These are phyloP conservation scores for Chaetodon trifascialis DNA, from an alignment of 2,113 vertebrate species.

Conservation along the genomic window DNA sequence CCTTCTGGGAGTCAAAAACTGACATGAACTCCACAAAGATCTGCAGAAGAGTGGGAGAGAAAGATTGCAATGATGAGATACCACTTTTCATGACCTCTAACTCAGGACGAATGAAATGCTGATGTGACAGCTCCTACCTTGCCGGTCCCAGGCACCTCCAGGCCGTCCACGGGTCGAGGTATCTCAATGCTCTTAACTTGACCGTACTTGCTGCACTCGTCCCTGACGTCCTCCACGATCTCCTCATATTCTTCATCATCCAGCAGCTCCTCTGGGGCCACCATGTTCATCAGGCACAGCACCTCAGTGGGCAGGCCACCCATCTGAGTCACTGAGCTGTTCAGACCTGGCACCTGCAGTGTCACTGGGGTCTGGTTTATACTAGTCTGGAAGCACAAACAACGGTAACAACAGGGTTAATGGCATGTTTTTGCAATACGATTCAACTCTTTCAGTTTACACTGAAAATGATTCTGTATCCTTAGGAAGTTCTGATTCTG, in stretches of 20 bases:
- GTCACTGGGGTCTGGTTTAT: slow-evolving; percentile 96
- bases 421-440: background rate
- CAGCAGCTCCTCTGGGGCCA: slow-evolving; percentile 92
- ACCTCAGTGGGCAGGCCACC: slow-evolving; percentile 93
- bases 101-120: background rate
- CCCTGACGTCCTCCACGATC: slow-evolving; percentile 92
- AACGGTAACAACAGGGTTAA: background rate
- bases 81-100: background rate
- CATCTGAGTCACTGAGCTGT: slow-evolving; percentile 92
- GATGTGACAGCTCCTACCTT: slow-evolving; percentile 83
- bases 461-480: no score
- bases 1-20: slow-evolving; percentile 95
- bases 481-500: no score
- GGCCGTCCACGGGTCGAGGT: slow-evolving; percentile 92
- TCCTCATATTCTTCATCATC: slow-evolving; percentile 95
- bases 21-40: slow-evolving; percentile 96
- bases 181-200: slow-evolving; percentile 96
- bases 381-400: slow-evolving; percentile 85
- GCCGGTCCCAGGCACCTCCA: slow-evolving; percentile 93
- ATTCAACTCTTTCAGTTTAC: no score
- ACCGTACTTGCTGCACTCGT: slow-evolving; percentile 95
- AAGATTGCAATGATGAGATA: background rate
- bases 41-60: slow-evolving; percentile 65
- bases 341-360: slow-evolving; percentile 94
- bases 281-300: slow-evolving; percentile 96